Percentiles rank a stretch among this genome's conserved stretches.
phyloP scores from a whole-genome alignment of 1,140 invertebrate genomes.

The Drosophila parabipectinata region DNA sequence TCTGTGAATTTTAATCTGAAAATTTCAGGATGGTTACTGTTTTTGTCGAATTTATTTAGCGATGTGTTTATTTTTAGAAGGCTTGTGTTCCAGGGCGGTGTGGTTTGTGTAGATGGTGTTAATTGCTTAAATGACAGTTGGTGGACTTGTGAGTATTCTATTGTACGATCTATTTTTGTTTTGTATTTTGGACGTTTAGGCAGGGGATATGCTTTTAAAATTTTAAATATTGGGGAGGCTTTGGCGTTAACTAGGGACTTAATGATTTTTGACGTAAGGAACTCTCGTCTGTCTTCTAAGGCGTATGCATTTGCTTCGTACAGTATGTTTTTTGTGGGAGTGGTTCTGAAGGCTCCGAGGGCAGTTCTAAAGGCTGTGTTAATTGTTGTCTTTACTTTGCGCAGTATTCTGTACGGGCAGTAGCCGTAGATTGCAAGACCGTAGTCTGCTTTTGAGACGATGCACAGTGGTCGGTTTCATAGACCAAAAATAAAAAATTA shows the following conservation, averaged over 20 bases:
- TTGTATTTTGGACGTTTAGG: background rate
- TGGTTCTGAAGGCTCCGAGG: slow-evolving; percentile 10
- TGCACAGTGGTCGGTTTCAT: no score
- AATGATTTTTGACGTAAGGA: background rate
- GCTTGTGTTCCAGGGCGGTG: no score
- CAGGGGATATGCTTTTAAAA: background rate
- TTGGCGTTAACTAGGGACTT: background rate
- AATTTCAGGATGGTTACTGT: background rate
- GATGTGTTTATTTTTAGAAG: no score
- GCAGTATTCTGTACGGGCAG: slow-evolving; percentile 11
- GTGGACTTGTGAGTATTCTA: no score
- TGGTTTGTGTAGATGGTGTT: no score
- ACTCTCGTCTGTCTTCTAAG: background rate
- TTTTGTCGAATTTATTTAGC: no score
- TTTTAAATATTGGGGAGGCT: background rate
- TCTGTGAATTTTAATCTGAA: background rate
- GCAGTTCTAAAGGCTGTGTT: slow-evolving; percentile 12
- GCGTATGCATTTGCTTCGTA: no score
- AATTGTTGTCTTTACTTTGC: slow-evolving; percentile 14
- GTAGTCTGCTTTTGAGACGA: no score
- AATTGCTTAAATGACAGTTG: no score
- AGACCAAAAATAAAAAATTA: no score
- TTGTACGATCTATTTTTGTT: background rate
- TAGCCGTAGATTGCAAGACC: slow-evolving; percentile 25
- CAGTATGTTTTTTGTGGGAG: slow-evolving; percentile 1